Evolutionary conservation across 2,888 invertebrate species (phyloP).

Genomic region (Tipula confusa): DNA sequence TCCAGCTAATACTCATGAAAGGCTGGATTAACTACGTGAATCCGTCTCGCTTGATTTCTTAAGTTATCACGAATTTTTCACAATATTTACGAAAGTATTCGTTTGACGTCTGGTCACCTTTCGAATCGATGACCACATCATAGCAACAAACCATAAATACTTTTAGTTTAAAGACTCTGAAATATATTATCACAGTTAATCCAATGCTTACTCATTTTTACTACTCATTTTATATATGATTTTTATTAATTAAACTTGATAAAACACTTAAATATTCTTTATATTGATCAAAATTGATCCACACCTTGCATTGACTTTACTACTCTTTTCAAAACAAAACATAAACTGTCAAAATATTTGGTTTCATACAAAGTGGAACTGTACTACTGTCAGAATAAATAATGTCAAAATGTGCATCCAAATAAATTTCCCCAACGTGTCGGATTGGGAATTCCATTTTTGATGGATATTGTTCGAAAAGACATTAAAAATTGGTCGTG

Average conservation of each 20-base stretch:
- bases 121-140: neutral
- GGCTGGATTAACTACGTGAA: too few species aligned
- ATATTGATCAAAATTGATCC: neutral
- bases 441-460: neutral
- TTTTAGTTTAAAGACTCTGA: too few species aligned
- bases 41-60: too few species aligned
- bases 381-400: neutral
- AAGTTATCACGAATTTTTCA: too few species aligned
- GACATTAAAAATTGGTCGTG: too few species aligned
- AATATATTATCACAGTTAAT: neutral
- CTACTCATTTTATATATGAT: neutral
- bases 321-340: neutral
- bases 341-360: neutral
- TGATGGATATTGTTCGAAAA: too few species aligned
- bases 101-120: neutral
- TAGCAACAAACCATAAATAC: neutral
- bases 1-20: too few species aligned
- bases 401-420: neutral
- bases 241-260: neutral
- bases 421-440: neutral
- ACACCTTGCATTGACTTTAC: neutral
- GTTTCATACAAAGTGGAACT: neutral
- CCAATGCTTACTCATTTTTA: slow-evolving; percentile 28
- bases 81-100: too few species aligned
- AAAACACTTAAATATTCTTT: neutral